Base-by-base conservation (phyloP, 1,140 invertebrate species). In the Protaetia brevitarsis region DNA sequence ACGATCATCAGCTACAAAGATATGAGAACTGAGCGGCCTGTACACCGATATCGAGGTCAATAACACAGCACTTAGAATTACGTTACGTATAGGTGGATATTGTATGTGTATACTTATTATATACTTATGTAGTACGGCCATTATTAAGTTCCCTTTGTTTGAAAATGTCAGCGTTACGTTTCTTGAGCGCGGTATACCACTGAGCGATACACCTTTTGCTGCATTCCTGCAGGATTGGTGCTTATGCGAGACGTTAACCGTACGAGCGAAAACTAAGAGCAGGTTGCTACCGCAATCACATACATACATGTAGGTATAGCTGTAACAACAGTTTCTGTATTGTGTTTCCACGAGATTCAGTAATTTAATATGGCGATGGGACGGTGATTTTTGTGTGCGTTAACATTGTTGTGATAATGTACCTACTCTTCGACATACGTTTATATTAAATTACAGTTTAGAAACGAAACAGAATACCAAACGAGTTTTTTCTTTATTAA, bases 51-150 rank as follows among this genome's bases (percentile, higher is more conserved):
- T 51, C 41, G 41, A 51, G 41, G 41, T 51, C 41, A 51, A 51
- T 51, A 51, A 51, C 41, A 51, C 41, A 19, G n/a, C n/a, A n/a
- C n/a, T n/a, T 51, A 23, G 41, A 51, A 51, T 51, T 51, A 51
- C n/a, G n/a, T 51, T 51, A 51, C 41, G 19, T 51, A 19, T n/a
- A 19, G 8, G 41, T 51, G 41, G 13, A n/a, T n/a, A n/a, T 51
- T 37, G 16, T 37, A 37, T 13, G 41, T 51, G 10, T 45, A n/a
- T 19, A 16, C 37, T 19, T 45, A n/a, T 11, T 8, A 23, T 51
- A 51, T 51, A 51, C 21, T 51, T n/a, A n/a, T n/a, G n/a, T n/a
- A n/a, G n/a, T n/a, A n/a, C n/a, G n/a, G n/a, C n/a, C n/a, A n/a
- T n/a, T n/a, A n/a, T n/a, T n/a, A n/a, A 51, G 19, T 51, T 51